phyloP scores from a whole-genome alignment of 23 tunicate species.

The Oikopleura albicans region DNA sequence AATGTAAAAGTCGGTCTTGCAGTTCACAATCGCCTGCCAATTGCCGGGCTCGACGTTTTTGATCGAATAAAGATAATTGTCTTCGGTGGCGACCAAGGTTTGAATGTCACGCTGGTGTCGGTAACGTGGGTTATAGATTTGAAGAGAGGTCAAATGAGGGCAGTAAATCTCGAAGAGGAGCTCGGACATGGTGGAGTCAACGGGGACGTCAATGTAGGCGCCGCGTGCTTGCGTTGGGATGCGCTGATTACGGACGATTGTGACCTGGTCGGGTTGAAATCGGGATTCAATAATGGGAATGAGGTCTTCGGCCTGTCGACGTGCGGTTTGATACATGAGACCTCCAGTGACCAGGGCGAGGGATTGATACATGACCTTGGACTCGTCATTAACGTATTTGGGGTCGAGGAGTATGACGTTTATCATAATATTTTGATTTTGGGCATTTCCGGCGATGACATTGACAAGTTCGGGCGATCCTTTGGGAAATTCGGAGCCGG shows the following conservation, averaged over 20 bases:
- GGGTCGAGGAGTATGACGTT: conserved; percentile 6
- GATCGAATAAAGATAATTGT: background rate
- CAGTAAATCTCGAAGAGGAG: background rate
- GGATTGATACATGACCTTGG: background rate
- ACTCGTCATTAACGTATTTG: conserved; percentile 1
- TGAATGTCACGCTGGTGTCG: background rate
- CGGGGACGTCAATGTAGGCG: background rate
- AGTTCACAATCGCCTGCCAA: background rate
- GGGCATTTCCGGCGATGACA: conserved; percentile 14
- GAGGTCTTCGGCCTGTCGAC: background rate
- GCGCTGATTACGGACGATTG: conserved; percentile 9
- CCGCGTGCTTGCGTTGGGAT: background rate
- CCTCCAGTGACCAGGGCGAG: background rate
- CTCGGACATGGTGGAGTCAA: conserved; percentile 15
- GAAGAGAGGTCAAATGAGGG: background rate
- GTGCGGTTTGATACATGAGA: background rate
- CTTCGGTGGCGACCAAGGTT: conserved; percentile 1
- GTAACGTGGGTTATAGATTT: background rate
- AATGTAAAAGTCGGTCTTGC: conserved; percentile 9
- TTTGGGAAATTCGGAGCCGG: background rate
- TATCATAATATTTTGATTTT: background rate
- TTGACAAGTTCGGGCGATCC: background rate
- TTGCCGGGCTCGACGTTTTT: conserved; percentile 16
- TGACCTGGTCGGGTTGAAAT: conserved; percentile 15
- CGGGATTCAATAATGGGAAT: conserved; percentile 7